Evolutionary conservation across 2,797 vertebrate genomes (phyloP).

Genomic region (Adrianichthys oophorus): DNA sequence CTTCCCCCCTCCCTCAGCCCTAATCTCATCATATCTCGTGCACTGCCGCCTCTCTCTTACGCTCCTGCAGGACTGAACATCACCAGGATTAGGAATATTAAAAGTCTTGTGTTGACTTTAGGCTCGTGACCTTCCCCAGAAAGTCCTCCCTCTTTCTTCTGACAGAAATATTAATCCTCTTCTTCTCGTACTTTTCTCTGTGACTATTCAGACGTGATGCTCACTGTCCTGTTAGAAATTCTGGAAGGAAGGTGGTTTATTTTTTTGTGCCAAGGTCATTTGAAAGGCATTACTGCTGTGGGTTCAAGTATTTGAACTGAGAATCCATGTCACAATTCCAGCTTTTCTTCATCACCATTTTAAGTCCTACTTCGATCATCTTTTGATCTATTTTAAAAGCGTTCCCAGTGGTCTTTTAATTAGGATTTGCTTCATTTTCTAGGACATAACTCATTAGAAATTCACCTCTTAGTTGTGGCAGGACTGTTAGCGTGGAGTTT

Average conservation of each 20-base stretch:
- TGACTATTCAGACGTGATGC: conserved; percentile 51
- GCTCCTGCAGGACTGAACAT: conserved; percentile 50
- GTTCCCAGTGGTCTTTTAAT: no score
- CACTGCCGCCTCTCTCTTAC: conserved; percentile 25
- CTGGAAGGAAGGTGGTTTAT: conserved; percentile 37
- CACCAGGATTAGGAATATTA: conserved; percentile 72
- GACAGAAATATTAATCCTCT: conserved; percentile 47
- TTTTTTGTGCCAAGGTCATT: conserved; percentile 55
- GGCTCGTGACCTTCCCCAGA: conserved; percentile 61
- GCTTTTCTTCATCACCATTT: conserved; percentile 7
- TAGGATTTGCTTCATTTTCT: no score
- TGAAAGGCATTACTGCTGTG: conserved; percentile 56
- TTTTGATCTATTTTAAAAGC: no score
- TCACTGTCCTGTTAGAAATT: conserved; percentile 51
- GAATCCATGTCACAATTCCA: conserved; percentile 18
- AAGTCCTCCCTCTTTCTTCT: conserved; percentile 45
- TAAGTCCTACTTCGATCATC: neutral
- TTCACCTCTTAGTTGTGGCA: no score
- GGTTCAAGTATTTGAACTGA: conserved; percentile 31
- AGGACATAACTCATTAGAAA: no score
- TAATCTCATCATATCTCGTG: conserved; percentile 78
- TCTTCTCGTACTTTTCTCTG: conserved; percentile 46
- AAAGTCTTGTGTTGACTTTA: conserved; percentile 68
- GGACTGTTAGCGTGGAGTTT: no score
- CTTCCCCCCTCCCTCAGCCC: conserved; percentile 41